Evolutionary conservation across 2,888 invertebrate genomes (phyloP), one percentile per base, ranked within the genome.

Genomic region (Ctenicera cuprea): DNA sequence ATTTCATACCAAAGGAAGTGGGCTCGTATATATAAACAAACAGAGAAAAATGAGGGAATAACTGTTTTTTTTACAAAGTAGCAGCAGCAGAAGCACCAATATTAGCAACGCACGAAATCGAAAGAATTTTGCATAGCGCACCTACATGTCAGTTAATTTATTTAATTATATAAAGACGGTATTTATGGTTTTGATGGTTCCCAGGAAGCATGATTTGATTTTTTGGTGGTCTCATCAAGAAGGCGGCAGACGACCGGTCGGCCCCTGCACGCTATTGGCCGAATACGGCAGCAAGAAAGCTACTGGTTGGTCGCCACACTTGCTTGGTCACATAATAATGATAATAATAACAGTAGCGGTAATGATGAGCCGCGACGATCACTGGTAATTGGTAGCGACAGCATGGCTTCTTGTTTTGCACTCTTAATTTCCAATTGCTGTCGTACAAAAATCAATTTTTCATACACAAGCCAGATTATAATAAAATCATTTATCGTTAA

Each of bases 311-410:
- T 82, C 79, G 81, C 81, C 79, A 80, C 79, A 82, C 80, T 78
- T 78, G 82, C 79, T 79, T 79, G 80, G 83, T 84, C 84, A 82
- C 84, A 85, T 86, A 84, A 85, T 85, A 84, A 86, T 85, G 84
- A 85, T 85, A 84, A 85, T 85, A 85, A 85, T 85, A 85, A 86
- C 84, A 82, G 84, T 83, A 80, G 84, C 82, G 76, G 83, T 85
- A 86, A 85, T 85, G 85, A 85, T 83, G 85, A 84, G 82, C 82
- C 75, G 82, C 78, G 79, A 81, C 80, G 81, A 83, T 80, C 80
- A 77, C 76, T 77, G 78, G 83, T 85, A 84, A 85, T 84, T 84
- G 83, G 82, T 75, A 78, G 81, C 80, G 83, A 82, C 83, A 84
- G 83, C 85, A 83, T 85, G 84, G 85, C 84, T 83, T 79, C 82